A percentile compares a stretch with the other conserved stretches of the same genome.
These are phyloP conservation scores for Hyaena hyaena DNA, from an alignment of 2,113 vertebrate species.

Conservation along the genomic window DNA sequence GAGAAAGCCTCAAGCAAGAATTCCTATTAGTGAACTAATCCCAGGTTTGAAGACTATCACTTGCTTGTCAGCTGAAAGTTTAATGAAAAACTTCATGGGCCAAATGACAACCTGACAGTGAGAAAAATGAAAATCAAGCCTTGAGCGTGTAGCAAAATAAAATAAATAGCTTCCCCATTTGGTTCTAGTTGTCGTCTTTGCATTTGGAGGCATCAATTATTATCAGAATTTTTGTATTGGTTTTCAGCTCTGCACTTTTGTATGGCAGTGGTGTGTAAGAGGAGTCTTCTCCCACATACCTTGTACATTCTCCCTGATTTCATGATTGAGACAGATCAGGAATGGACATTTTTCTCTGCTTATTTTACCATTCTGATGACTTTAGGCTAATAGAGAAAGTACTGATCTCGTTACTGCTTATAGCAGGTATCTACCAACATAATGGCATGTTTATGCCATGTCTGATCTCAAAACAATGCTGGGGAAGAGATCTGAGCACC, in stretches of 20 bases:
- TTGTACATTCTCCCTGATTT: not conserved
- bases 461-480: not conserved
- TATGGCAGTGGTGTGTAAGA: rapidly evolving
- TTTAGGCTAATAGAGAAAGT: not conserved
- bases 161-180: conserved; percentile 35
- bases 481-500: not conserved
- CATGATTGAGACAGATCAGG: not conserved
- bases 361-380: not conserved
- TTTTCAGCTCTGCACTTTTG: not conserved
- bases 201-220: not conserved
- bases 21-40: conserved; percentile 65
- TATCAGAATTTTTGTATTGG: not conserved
- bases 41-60: conserved; percentile 50
- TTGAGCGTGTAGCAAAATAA: conserved; percentile 35
- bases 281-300: not conserved
- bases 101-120: conserved; percentile 56
- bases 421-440: not conserved
- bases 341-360: not conserved
- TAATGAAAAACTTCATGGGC: conserved; percentile 59
- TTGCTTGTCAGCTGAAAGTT: conserved; percentile 54
- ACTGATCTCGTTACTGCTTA: not conserved
- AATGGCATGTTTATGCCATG: not conserved
- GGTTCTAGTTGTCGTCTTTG: not conserved
- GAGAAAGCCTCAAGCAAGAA: conserved; percentile 46
- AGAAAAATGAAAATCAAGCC: conserved; percentile 55